Evolutionary conservation across 2,113 vertebrate species (phyloP), one percentile per base, ranked within the genome.

Genomic region (Epinephelus fuscoguttatus): DNA sequence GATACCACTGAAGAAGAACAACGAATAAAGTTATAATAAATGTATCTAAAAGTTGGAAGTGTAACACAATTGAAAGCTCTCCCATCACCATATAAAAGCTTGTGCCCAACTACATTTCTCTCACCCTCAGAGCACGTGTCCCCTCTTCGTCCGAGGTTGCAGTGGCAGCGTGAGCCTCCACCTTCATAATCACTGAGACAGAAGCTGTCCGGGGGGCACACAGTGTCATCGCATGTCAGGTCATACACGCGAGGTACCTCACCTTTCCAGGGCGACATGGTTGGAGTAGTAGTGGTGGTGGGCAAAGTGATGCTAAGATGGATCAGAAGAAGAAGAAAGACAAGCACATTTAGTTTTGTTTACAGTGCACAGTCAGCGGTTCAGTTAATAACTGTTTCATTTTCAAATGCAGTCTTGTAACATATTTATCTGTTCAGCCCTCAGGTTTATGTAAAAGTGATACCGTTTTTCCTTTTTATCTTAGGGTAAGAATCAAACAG

Each of bases 151-250:
- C 98, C 98, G 45, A 99, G 91, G 93, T 94, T 97, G 88, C 98
- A 99, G 84, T 97, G 97, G 89, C 98, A 99, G 23, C 96, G 96
- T 0, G 98, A 97, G n/a, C 96, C 97, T 0, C 97, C 96, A 0
- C 85, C 93, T 62, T 97, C 95, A 0, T 96, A 97, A 90, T 99
- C 96, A 0, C 96, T 96, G 86, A 96, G 94, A 59, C 98, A 99
- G 79, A 99, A 98, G 93, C 98, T 99, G 90, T 98, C 96, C 0
- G 94, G 86, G 0, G 97, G 96, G 71, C 98, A 99, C 68, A 96
- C 89, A 0, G 94, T 95, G 53, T 98, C 96, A 1, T 99, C 97
- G 0, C 98, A 99, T 78, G 94, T 91, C 80, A 92, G 86, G 19
- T 97, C 96, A 0, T 95, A 96, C 53, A 97, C 87, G 0, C 96